phyloP scores from a whole-genome alignment of 1,140 invertebrate genomes.

The Ips nitidus region DNA sequence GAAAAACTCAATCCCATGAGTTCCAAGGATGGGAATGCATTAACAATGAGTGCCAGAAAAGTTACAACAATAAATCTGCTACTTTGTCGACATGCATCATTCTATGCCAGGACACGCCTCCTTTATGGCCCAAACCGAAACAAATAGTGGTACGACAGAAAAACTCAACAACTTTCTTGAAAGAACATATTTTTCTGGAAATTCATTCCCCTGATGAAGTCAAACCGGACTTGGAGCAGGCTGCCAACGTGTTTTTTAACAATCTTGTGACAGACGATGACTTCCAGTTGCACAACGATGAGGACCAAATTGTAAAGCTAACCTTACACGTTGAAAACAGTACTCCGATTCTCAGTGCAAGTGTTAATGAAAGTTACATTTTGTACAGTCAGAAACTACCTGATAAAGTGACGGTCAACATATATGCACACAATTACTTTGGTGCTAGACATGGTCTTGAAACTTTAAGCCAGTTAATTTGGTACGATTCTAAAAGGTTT shows the following conservation, averaged over 20 bases:
- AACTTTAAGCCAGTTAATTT: slow-evolving; percentile 75
- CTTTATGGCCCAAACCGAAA: slow-evolving; percentile 56
- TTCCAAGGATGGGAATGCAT: slow-evolving; percentile 11
- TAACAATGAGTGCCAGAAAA: slow-evolving; percentile 16
- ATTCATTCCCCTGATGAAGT: slow-evolving; percentile 34
- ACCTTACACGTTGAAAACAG: slow-evolving; percentile 18
- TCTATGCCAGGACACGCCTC: slow-evolving; percentile 49
- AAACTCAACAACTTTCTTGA: slow-evolving; percentile 48
- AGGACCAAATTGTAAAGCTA: slow-evolving; percentile 20
- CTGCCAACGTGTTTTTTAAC: slow-evolving; percentile 19
- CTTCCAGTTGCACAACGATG: background rate
- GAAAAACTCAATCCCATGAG: background rate
- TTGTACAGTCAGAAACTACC: slow-evolving; percentile 58
- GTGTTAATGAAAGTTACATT: slow-evolving; percentile 73
- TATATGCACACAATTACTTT: slow-evolving; percentile 68
- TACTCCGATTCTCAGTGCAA: slow-evolving; percentile 53
- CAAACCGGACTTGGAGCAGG: slow-evolving; percentile 16
- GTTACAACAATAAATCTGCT: background rate
- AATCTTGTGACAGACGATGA: background rate
- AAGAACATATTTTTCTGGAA: slow-evolving; percentile 51
- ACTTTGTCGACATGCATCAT: slow-evolving; percentile 53
- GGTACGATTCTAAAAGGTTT: slow-evolving; percentile 63
- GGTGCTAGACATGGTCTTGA: slow-evolving; percentile 76
- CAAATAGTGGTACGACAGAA: slow-evolving; percentile 49
- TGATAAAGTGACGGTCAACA: slow-evolving; percentile 58